Evolutionary conservation across 2,888 invertebrate genomes (phyloP).

Genomic region (Operophtera brumata): DNA sequence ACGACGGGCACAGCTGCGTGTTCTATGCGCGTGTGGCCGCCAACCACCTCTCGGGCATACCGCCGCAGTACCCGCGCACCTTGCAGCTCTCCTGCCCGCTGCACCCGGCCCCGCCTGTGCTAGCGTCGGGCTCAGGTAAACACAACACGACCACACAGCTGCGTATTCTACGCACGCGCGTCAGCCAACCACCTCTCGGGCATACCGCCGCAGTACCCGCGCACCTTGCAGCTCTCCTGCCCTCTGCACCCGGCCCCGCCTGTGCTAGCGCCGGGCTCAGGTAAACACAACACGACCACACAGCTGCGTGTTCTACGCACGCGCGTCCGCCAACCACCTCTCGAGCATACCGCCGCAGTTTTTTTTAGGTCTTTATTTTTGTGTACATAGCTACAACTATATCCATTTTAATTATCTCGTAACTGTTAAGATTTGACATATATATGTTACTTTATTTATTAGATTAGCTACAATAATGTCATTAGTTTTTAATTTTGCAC

Average conservation of each 20-base stretch:
- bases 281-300: no score
- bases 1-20: slow-evolving; percentile 75
- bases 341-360: no score
- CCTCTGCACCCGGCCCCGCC: slow-evolving; percentile 66
- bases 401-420: no score
- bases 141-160: no score
- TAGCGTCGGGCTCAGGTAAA: slow-evolving; percentile 36
- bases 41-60: slow-evolving; percentile 72
- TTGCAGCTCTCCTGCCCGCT: slow-evolving; percentile 69
- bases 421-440: no score
- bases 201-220: slow-evolving; percentile 66
- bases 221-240: slow-evolving; percentile 63
- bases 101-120: slow-evolving; percentile 57
- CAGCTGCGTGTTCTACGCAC: no score
- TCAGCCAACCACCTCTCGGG: slow-evolving; percentile 74
- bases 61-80: slow-evolving; percentile 60
- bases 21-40: slow-evolving; percentile 78
- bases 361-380: no score
- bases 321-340: no score
- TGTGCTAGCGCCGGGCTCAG: slow-evolving; percentile 37
- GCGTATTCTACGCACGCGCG: slow-evolving; percentile 76
- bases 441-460: no score
- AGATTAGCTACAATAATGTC: no score
- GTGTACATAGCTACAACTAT: no score
- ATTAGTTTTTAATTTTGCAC: no score